Conservation (phyloP, 2,888 invertebrate genomes). For the Cancer borealis region DNA sequence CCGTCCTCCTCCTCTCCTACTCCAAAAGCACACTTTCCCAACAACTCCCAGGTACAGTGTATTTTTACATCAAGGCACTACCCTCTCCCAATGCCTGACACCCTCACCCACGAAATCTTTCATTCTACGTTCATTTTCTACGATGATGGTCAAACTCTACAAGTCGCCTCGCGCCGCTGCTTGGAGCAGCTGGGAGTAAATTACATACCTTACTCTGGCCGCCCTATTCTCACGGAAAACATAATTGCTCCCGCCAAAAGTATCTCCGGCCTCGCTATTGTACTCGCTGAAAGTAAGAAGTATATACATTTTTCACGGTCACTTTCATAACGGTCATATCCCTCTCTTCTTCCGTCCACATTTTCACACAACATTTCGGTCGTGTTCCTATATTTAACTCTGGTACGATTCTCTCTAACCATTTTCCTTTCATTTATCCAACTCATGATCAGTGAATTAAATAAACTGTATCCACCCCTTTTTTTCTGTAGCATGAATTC, state of each 20-base stretch:
- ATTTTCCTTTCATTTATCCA: background rate
- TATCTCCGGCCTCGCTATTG: slow-evolving; percentile 21
- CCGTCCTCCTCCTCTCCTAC: background rate
- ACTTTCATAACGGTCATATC: slow-evolving; percentile 13
- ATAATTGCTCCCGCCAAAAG: slow-evolving; percentile 4
- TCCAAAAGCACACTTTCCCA: background rate
- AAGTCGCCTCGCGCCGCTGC: background rate
- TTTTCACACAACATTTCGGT: background rate
- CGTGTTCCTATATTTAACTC: background rate
- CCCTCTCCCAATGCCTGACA: background rate
- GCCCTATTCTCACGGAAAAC: background rate
- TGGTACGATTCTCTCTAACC: background rate
- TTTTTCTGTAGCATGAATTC: background rate
- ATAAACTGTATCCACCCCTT: background rate
- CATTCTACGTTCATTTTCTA: background rate
- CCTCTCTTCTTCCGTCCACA: background rate
- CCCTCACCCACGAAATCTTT: background rate
- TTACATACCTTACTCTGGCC: background rate
- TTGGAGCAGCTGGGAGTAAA: background rate
- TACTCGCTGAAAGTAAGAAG: background rate
- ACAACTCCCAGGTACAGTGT: background rate
- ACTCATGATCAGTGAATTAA: background rate
- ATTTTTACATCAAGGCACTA: background rate
- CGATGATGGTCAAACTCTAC: background rate
- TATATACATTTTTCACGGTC: slow-evolving; percentile 8